Conservation (phyloP, 2,797 vertebrate species). For the Lates japonicus region DNA sequence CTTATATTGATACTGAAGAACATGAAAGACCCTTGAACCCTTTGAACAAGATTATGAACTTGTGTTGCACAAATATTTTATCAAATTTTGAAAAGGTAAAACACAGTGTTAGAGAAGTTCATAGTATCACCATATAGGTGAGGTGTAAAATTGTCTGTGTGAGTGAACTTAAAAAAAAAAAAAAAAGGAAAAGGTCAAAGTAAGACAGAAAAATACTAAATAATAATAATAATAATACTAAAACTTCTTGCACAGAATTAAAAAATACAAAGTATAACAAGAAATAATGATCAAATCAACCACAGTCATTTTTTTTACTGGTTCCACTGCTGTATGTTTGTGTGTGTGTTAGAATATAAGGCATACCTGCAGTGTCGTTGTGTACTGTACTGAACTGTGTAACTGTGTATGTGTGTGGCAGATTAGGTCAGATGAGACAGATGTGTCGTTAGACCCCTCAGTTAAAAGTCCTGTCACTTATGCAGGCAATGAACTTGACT, state of each 20-base stretch:
- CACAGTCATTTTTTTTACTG: background rate
- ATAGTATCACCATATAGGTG: background rate
- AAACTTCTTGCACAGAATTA: background rate
- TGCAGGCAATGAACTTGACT: conserved; percentile 78
- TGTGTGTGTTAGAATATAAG: background rate
- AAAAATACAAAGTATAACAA: background rate
- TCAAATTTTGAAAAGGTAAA: conserved; percentile 1
- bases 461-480: conserved; percentile 73
- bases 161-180: background rate
- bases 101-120: conserved; percentile 26
- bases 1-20: background rate
- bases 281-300: background rate
- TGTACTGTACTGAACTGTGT: background rate
- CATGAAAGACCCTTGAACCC: background rate
- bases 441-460: no score
- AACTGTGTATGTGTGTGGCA: conserved; percentile 15
- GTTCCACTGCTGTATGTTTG: background rate
- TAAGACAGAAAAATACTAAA: background rate
- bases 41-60: conserved; percentile 5
- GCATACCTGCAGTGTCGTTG: conserved; percentile 18
- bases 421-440: conserved; percentile 32
- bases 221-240: background rate
- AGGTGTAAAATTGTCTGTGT: background rate
- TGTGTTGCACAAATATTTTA: background rate
- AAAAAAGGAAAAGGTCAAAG: conserved; percentile 1